Evolutionary conservation across 1,140 invertebrate species (phyloP), one percentile per base, ranked within the genome.

Genomic region (Caenorhabditis latens): DNA sequence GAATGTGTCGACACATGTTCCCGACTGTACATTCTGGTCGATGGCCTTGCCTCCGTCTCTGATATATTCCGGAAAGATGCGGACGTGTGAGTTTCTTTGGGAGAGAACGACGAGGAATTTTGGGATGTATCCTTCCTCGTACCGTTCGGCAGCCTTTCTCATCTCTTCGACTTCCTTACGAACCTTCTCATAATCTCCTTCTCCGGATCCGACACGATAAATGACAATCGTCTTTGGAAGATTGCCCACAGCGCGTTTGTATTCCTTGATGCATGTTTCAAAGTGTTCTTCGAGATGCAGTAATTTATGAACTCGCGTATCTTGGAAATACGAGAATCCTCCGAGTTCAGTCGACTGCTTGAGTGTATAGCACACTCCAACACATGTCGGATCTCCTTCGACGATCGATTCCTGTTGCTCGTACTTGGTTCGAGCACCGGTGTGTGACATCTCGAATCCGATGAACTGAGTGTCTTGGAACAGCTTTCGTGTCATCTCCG

Each of bases 391-490:
- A 46, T 71, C 65, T 14, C 40, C 42, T 8, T 71, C 65, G 46
- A 19, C 21, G 4, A 43, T 43, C 7, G 5, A 9, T n/a, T 71
- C 46, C 21, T 43, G 40, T 6, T 32, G 43, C 14, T 71, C 65
- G 40, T 43, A 71, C 8, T n/a, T 43, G 65, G 65, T 16, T 8
- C 42, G 11, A 8, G 65, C 65, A 2, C 65, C 65, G 13, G 65
- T 71, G 19, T 71, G 65, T 4, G 65, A 71, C 4, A 71, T 0
- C 42, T 71, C 65, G 65, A 71, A 71, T 46, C 65, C 65, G 42
- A 71, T 71, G 42, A 71, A 71, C 42, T 71, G 65, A 16, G 65
- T 71, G 2, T 46, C 16, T 8, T 43, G 4, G 42, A 16, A 71
- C 13, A 71, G 65, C 42, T 71, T 71, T 19, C 16, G 19, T 4